Evolutionary conservation across 2,113 vertebrate species (phyloP), one percentile per base, ranked within the genome.

Genomic region (Trichechus manatus): DNA sequence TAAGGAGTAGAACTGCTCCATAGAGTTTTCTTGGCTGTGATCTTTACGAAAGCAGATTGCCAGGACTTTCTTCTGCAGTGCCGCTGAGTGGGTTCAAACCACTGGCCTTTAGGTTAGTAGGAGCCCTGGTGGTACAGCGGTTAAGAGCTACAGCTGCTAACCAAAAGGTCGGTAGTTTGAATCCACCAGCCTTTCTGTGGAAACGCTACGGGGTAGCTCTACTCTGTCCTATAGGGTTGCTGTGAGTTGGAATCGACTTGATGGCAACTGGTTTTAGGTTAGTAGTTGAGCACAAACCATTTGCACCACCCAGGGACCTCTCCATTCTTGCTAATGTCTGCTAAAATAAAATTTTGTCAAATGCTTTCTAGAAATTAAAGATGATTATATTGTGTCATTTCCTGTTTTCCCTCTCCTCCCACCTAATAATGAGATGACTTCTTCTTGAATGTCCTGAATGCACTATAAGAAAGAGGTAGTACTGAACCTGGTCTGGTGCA

Each of bases 401-500:
- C 8, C 33, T 92, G 4, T 74, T 64, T 47, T 86, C 56, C 75
- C 33, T 86, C 19, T 87, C 56, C 23, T 70, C 53, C 42, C 47
- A 82, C 33, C 4, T 36, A 25, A n/a, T n/a, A 61, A 31, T 42
- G 72, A 75, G 36, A 75, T 29, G 29, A 79, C 13, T 50, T 15
- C 29, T 33, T 93, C 85, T 74, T 27, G 29, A 81, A 42, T 39
- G 17, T 94, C 33, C 56, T 36, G 44, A 31, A 44, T 8, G 4
- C 1, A 91, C 31, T 0, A 0, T 5, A 47, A 78, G 59, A 81
- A 83, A 97, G 61, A 61, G 53, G 64, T 5, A 42, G 20, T 72
- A 27, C 96, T 87, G 56, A 84, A 99, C 99, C 99, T 99, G 99
- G 97, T 99, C 99, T 0, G 98, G 97, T 31, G 99, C 99, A 0